Evolutionary conservation across 2,888 invertebrate genomes (phyloP).

Genomic region (Xiphydria camelus): DNA sequence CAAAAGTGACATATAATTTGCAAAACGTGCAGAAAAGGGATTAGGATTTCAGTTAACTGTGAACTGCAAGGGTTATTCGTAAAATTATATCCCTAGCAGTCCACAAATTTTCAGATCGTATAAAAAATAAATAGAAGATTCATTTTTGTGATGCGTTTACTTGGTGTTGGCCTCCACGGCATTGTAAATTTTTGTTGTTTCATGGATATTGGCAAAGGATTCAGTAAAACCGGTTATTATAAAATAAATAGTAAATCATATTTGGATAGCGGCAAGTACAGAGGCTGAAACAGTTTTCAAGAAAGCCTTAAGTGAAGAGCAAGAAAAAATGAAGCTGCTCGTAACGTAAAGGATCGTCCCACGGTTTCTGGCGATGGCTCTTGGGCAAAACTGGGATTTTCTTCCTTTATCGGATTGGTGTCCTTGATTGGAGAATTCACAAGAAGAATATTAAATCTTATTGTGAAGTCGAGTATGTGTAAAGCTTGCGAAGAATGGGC

Average conservation of each 20-base stretch:
- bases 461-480: constrained; percentile 4
- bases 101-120: too few species aligned
- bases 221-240: constrained; percentile 4
- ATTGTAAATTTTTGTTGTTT: constrained; percentile 5
- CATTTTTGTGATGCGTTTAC: constrained; percentile 2
- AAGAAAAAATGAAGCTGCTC: too few species aligned
- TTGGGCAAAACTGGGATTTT: background rate
- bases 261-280: constrained; percentile 8
- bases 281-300: constrained; percentile 3
- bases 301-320: background rate
- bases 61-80: background rate
- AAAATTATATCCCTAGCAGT: constrained; percentile 1
- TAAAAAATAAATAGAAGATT: constrained; percentile 4
- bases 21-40: constrained; percentile 7
- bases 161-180: constrained; percentile 1
- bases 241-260: constrained; percentile 8
- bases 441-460: background rate
- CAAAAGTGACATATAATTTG: constrained; percentile 4
- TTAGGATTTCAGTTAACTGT: constrained; percentile 4
- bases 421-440: constrained; percentile 5
- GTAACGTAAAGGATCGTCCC: too few species aligned
- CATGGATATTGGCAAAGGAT: constrained; percentile 8
- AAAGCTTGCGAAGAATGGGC: constrained; percentile 3
- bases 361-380: too few species aligned
- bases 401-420: background rate